Evolutionary conservation across 2,888 invertebrate species (phyloP).

Genomic region (Aquatica leii): DNA sequence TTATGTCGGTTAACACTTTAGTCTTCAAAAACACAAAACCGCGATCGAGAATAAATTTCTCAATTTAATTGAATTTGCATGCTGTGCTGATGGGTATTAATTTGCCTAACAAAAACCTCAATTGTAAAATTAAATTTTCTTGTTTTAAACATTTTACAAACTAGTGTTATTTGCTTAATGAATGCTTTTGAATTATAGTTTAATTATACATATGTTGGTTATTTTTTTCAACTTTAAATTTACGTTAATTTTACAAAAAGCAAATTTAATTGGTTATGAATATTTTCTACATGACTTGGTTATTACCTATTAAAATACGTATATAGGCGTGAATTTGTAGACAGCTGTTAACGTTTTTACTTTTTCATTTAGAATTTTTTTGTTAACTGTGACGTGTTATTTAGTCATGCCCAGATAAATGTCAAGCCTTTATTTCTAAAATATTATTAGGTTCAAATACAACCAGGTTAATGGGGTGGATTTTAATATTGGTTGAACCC

Average conservation of each 20-base stretch:
- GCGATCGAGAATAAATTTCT: too few relatives aligned
- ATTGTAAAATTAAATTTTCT: too few relatives aligned
- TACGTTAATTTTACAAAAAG: slow-evolving; percentile 9
- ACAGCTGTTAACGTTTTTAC: slow-evolving; percentile 43
- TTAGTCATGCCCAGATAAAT: slow-evolving; percentile 39
- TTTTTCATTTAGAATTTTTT: slow-evolving; percentile 40
- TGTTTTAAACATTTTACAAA: too few relatives aligned
- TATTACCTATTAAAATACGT: too few relatives aligned
- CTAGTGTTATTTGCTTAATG: too few relatives aligned
- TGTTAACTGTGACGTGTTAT: slow-evolving; percentile 38
- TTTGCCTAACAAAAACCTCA: too few relatives aligned
- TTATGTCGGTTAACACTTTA: too few relatives aligned
- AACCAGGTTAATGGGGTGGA: slow-evolving; percentile 44
- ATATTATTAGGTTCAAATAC: slow-evolving; percentile 38
- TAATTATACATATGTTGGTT: background rate
- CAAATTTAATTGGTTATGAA: slow-evolving; percentile 41
- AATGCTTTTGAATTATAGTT: background rate
- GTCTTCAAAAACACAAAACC: too few relatives aligned
- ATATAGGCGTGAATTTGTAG: slow-evolving; percentile 43
- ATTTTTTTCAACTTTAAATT: background rate
- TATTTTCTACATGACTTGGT: slow-evolving; percentile 45
- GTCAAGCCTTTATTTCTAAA: slow-evolving; percentile 38
- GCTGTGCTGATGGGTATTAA: too few relatives aligned
- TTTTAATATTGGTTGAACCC: slow-evolving; percentile 48
- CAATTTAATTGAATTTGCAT: too few relatives aligned